Percentiles rank a stretch among this genome's conserved stretches.
phyloP scores from a whole-genome alignment of 2,888 invertebrate species.

The Halictus ligatus region DNA sequence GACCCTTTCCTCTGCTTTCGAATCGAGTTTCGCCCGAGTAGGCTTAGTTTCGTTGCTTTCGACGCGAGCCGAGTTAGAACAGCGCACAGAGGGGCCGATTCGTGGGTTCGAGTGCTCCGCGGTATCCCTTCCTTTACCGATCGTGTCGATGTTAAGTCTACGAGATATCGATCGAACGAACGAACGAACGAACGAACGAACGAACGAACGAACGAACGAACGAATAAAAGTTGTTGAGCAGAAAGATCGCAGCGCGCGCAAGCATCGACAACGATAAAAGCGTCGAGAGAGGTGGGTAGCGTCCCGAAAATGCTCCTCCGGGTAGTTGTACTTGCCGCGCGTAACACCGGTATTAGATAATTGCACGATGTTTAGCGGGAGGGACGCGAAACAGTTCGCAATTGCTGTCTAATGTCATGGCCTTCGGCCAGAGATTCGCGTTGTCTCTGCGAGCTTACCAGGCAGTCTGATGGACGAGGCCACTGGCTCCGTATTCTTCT shows the following conservation, averaged over 20 bases:
- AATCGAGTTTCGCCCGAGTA: no score
- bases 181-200: no score
- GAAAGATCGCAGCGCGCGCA: not conserved
- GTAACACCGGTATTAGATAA: slow-evolving; percentile 27
- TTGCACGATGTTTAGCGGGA: slow-evolving; percentile 44
- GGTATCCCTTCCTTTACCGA: no score
- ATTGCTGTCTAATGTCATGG: slow-evolving; percentile 75
- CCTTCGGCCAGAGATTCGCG: slow-evolving; percentile 77
- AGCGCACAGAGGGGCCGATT: no score
- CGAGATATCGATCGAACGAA: not conserved
- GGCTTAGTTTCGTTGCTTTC: no score
- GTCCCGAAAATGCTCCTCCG: not conserved
- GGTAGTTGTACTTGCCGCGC: not conserved
- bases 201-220: not conserved
- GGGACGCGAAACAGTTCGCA: slow-evolving; percentile 41
- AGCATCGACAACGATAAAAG: not conserved
- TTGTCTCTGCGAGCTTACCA: slow-evolving; percentile 30
- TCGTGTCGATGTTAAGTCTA: no score
- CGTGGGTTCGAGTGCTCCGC: no score
- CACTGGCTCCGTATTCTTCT: slow-evolving; percentile 72
- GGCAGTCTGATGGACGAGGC: slow-evolving; percentile 57
- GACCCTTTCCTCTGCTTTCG: no score
- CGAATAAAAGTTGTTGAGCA: not conserved
- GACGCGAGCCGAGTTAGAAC: no score
- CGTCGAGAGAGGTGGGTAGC: not conserved